phyloP scores from a whole-genome alignment of 2,797 vertebrate genomes.

The Siniperca scherzeri region DNA sequence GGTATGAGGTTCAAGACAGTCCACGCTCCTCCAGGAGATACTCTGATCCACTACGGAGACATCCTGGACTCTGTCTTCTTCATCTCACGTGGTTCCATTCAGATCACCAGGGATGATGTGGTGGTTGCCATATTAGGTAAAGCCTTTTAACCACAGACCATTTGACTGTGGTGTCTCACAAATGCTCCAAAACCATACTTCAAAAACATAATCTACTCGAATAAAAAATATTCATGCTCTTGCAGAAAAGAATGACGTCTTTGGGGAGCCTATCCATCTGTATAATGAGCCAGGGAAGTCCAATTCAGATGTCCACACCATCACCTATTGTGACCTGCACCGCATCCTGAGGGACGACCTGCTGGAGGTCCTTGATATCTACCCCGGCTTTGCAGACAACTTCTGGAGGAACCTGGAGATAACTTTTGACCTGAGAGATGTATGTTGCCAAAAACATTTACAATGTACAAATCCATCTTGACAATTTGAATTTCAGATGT shows the following conservation, averaged over 20 bases:
- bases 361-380: constrained; percentile 95
- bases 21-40: constrained; percentile 94
- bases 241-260: constrained; percentile 95
- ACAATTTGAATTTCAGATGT: neutral
- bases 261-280: constrained; percentile 94
- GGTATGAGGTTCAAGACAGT: constrained; percentile 94
- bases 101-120: constrained; percentile 92
- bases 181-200: neutral
- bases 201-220: neutral
- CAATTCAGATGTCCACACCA: constrained; percentile 90
- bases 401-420: constrained; percentile 98
- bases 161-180: neutral
- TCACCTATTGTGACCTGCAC: constrained; percentile 97
- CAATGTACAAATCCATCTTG: neutral
- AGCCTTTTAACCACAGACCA: neutral
- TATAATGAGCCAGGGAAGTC: constrained; percentile 93
- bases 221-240: neutral
- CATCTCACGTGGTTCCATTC: constrained; percentile 95
- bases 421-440: constrained; percentile 95
- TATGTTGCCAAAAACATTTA: constrained; percentile 73
- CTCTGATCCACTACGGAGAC: constrained; percentile 93
- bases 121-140: constrained; percentile 94
- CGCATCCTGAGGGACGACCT: constrained; percentile 94
- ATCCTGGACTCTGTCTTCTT: constrained; percentile 95
- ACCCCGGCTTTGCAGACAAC: constrained; percentile 93